These are phyloP conservation scores for Platysternon megacephalum DNA, from an alignment of 2,113 vertebrate species.

Conservation along the genomic window DNA sequence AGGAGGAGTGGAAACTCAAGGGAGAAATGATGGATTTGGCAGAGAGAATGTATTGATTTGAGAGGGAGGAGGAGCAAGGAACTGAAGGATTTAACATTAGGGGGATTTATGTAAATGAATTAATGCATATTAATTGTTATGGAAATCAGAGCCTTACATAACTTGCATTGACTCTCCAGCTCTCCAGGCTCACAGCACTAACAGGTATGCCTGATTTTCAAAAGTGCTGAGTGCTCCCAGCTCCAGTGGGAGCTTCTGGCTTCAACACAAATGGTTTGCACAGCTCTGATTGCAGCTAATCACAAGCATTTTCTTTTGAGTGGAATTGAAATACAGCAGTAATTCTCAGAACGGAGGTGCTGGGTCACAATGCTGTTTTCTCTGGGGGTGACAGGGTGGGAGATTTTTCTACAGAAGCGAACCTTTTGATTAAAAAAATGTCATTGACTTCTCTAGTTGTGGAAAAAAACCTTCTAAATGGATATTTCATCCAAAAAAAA, in stretches of 20 bases:
- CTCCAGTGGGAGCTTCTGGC: neutral
- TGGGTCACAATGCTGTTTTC: neutral
- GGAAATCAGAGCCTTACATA: neutral
- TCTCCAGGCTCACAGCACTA: neutral
- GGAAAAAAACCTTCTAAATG: constrained; percentile 21
- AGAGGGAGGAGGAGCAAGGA: neutral
- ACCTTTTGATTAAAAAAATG: neutral
- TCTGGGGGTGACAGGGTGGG: neutral
- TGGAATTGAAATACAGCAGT: neutral
- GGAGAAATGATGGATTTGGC: neutral
- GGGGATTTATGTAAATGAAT: neutral
- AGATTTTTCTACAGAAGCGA: constrained; percentile 12
- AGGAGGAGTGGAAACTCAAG: neutral
- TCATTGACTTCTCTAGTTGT: neutral
- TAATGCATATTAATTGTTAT: neutral
- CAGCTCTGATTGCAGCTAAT: constrained; percentile 55
- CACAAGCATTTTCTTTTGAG: neutral
- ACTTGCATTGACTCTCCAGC: neutral
- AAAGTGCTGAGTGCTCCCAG: neutral
- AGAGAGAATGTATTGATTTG: neutral
- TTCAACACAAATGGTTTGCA: constrained; percentile 39
- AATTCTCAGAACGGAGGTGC: constrained; percentile 4
- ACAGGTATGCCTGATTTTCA: neutral
- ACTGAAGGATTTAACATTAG: neutral
- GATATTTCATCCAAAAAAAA: neutral